Evolutionary conservation across 2,797 vertebrate species (phyloP).

Genomic region (Acanthurus leucopareius): DNA sequence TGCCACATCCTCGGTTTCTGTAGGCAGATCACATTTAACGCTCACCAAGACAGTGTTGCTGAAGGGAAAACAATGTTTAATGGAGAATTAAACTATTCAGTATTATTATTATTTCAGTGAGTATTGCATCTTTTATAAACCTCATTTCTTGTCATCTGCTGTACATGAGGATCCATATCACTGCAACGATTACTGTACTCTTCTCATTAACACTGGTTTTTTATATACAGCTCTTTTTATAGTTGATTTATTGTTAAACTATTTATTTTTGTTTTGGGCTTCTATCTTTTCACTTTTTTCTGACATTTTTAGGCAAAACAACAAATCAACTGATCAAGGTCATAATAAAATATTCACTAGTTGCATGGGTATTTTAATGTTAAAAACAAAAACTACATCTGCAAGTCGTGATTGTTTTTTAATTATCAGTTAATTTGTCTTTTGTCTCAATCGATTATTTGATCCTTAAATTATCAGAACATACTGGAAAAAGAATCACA

Average conservation of each 20-base stretch:
- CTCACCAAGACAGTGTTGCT: slow-evolving; percentile 14
- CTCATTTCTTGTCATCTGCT: neutral
- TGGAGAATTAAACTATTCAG: neutral
- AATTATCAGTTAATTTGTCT: neutral
- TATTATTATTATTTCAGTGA: neutral
- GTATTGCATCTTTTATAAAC: neutral
- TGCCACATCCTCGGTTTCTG: slow-evolving; percentile 49
- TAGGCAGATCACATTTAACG: slow-evolving; percentile 10
- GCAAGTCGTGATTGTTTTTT: neutral
- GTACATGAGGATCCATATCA: neutral
- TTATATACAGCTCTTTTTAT: neutral
- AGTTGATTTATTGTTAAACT: neutral
- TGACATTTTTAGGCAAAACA: neutral
- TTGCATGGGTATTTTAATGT: neutral
- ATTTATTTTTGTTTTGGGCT: neutral
- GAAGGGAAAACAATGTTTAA: neutral
- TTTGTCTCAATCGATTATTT: neutral
- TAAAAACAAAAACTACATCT: neutral
- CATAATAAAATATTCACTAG: neutral
- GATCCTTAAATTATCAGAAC: no score
- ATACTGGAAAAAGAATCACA: neutral
- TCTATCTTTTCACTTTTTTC: neutral
- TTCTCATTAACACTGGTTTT: neutral
- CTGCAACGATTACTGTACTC: neutral
- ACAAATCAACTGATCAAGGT: neutral